phyloP scores from a whole-genome alignment of 2,797 vertebrate species.

The Hippoglossus hippoglossus region DNA sequence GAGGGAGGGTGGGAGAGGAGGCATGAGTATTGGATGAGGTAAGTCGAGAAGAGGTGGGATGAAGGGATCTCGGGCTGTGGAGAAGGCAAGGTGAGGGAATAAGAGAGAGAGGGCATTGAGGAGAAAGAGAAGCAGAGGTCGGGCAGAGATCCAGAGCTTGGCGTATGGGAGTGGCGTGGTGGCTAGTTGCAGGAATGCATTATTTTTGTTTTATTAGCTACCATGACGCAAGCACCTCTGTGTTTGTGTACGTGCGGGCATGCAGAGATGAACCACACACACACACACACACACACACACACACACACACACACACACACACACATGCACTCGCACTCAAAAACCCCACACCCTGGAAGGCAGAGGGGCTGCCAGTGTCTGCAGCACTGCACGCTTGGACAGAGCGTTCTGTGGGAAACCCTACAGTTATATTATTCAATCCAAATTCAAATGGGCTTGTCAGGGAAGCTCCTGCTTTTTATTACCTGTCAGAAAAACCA shows the following conservation, averaged over 20 bases:
- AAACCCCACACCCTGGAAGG: constrained; percentile 29
- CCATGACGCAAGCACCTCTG: constrained; percentile 46
- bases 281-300: constrained; percentile 2
- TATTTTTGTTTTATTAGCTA: constrained; percentile 57
- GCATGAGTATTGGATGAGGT: constrained; percentile 55
- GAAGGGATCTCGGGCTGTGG: constrained; percentile 48
- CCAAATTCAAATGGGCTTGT: constrained; percentile 84
- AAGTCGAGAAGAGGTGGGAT: constrained; percentile 59
- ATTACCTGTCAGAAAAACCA: constrained; percentile 81
- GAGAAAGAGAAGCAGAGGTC: constrained; percentile 9
- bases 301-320: constrained; percentile 7
- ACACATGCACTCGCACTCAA: constrained; percentile 2
- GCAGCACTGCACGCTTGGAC: constrained; percentile 63
- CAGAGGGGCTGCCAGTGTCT: constrained; percentile 34
- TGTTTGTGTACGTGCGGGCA: background rate
- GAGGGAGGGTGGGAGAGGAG: constrained; percentile 2
- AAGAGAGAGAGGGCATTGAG: background rate
- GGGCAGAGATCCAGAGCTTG: constrained; percentile 34
- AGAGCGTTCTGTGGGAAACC: constrained; percentile 68
- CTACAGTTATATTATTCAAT: constrained; percentile 81
- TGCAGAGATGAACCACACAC: background rate
- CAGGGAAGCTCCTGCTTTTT: constrained; percentile 75
- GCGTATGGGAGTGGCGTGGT: constrained; percentile 49
- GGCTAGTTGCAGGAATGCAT: constrained; percentile 53
- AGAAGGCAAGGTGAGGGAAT: constrained; percentile 24